Evolutionary conservation across 2,113 vertebrate genomes (phyloP).

Genomic region (Ageneiosus marmoratus): DNA sequence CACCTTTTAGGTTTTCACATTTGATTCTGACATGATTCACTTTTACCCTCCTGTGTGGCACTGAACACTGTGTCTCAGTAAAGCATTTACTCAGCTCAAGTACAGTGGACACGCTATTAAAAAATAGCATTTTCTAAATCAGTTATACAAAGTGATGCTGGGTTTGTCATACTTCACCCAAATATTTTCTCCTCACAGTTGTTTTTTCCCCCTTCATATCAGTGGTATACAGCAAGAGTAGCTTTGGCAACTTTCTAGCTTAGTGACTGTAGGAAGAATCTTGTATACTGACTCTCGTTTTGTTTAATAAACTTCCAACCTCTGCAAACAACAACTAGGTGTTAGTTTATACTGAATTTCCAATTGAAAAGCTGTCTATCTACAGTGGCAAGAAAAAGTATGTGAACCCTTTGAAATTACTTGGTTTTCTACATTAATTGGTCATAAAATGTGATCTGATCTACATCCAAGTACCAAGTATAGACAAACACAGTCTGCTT

Average conservation of each 20-base stretch:
- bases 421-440: too few relatives aligned
- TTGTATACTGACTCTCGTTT: not conserved
- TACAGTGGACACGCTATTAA: not conserved
- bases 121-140: not conserved
- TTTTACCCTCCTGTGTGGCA: not conserved
- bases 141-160: not conserved
- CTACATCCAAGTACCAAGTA: too few relatives aligned
- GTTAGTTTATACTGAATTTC: not conserved
- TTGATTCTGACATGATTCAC: not conserved
- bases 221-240: not conserved
- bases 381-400: too few relatives aligned
- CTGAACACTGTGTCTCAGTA: not conserved
- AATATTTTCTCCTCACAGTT: not conserved
- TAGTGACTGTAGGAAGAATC: not conserved
- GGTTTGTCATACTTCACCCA: not conserved
- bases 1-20: not conserved
- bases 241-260: not conserved
- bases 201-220: not conserved
- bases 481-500: too few relatives aligned
- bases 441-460: too few relatives aligned
- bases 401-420: too few relatives aligned
- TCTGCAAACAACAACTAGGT: not conserved
- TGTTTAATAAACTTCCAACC: not conserved
- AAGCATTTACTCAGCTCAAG: not conserved
- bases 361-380: not conserved